A percentile compares a stretch with the other conserved stretches of the same genome.
Evolutionary conservation across 1,140 invertebrate genomes (phyloP).

Genomic region (Belonocnema kinseyi): DNA sequence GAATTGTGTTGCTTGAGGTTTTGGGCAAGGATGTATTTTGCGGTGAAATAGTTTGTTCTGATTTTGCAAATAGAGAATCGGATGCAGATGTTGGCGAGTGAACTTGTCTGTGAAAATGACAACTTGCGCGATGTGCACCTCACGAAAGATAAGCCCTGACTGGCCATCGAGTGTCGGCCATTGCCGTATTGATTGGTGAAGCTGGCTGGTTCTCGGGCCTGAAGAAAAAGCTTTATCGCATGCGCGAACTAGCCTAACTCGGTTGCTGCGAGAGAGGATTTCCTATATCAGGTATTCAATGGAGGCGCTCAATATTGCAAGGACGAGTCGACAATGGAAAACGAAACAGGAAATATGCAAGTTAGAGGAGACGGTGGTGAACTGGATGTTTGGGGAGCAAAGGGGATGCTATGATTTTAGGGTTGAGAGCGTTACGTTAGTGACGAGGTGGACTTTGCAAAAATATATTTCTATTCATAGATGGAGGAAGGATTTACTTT

Average conservation of each 20-base stretch:
- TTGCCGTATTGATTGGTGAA: conserved; percentile 72
- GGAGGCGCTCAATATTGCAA: conserved; percentile 20
- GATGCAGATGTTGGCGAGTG: conserved; percentile 2
- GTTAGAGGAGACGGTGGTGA: no score
- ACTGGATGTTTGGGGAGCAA: no score
- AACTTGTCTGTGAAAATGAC: conserved; percentile 18
- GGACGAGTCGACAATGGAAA: conserved; percentile 13
- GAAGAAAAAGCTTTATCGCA: conserved; percentile 38
- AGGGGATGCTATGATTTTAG: no score
- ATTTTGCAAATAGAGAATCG: neutral
- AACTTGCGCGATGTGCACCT: conserved; percentile 45
- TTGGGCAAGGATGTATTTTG: neutral
- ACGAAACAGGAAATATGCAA: conserved; percentile 6
- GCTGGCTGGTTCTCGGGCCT: conserved; percentile 44
- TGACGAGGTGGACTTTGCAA: no score
- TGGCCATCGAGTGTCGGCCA: conserved; percentile 68
- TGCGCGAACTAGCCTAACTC: conserved; percentile 55
- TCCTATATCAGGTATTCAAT: neutral
- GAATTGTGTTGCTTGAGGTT: neutral
- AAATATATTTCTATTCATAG: no score
- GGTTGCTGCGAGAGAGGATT: conserved; percentile 52
- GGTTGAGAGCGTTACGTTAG: no score
- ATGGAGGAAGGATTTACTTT: no score
- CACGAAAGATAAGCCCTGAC: conserved; percentile 67
- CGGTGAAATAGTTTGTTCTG: neutral